Percentiles rank a stretch among this genome's conserved stretches.
Evolutionary conservation across 2,113 vertebrate genomes (phyloP).

Genomic region (Globicephala melas): DNA sequence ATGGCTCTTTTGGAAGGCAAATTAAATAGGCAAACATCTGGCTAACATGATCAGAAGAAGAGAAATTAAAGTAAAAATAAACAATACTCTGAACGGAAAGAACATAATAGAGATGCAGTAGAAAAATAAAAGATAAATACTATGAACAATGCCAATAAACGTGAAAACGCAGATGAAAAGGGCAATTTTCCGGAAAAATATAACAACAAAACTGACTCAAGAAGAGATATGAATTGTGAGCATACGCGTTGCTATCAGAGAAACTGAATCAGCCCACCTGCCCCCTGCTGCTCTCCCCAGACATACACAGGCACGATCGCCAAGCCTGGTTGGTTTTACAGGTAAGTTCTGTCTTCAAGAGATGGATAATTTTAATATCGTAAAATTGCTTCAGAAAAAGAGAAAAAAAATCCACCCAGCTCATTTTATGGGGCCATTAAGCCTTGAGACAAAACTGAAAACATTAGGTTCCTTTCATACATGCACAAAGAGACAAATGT

Average conservation of each 20-base stretch:
- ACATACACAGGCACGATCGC: not conserved
- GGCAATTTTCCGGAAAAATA: not conserved
- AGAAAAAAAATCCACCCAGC: not conserved
- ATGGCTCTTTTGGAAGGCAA: not conserved
- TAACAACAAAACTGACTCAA: not conserved
- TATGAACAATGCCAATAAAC: not conserved
- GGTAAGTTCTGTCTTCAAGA: constrained; percentile 48
- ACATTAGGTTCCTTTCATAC: not conserved
- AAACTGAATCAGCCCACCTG: not conserved
- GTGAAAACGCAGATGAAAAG: constrained; percentile 29
- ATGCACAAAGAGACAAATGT: not conserved
- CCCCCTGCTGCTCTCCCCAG: not conserved
- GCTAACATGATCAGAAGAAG: not conserved
- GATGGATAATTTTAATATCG: not conserved
- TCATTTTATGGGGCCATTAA: constrained; percentile 42
- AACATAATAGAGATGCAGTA: not conserved
- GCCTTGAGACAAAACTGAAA: constrained; percentile 20
- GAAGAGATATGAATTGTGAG: not conserved
- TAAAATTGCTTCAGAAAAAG: constrained; percentile 34
- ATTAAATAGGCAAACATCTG: not conserved
- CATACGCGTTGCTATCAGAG: not conserved
- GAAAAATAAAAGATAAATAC: not conserved
- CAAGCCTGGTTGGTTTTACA: constrained; percentile 43
- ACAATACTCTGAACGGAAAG: not conserved
- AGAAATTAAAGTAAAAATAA: constrained; percentile 27